phyloP scores from a whole-genome alignment of 2,888 invertebrate species.

The Eubasilissa splendida region DNA sequence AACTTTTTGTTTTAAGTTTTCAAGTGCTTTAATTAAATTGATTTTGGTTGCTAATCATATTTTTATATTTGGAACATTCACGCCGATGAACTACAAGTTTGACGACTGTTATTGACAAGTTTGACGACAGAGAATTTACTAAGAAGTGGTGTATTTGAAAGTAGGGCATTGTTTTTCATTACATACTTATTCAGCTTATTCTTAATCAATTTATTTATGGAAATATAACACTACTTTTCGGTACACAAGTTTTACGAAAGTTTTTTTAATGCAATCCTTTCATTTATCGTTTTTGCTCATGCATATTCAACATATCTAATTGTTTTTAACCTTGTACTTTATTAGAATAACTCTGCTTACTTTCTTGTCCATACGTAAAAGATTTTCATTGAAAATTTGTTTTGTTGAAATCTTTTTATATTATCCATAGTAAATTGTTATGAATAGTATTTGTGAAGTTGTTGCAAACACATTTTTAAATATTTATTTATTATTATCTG shows the following conservation, averaged over 20 bases:
- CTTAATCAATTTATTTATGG: not conserved
- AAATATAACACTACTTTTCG: too few relatives aligned
- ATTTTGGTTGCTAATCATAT: not conserved
- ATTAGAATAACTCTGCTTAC: not conserved
- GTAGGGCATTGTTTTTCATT: constrained; percentile 26
- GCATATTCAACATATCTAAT: not conserved
- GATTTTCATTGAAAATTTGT: too few relatives aligned
- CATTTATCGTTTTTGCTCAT: not conserved
- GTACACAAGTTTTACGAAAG: constrained; percentile 2
- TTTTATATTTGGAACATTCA: not conserved
- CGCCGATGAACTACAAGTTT: not conserved
- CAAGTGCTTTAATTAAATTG: not conserved
- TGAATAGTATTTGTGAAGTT: too few relatives aligned
- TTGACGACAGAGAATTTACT: not conserved
- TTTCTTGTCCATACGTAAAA: too few relatives aligned
- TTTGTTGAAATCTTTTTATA: too few relatives aligned
- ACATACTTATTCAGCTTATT: not conserved
- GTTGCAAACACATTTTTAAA: too few relatives aligned
- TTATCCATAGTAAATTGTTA: too few relatives aligned
- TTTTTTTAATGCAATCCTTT: not conserved
- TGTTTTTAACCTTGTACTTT: constrained; percentile 23
- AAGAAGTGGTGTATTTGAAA: constrained; percentile 2
- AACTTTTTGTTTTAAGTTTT: constrained; percentile 32
- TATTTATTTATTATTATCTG: too few relatives aligned
- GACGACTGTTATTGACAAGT: not conserved